Conservation (phyloP, 2,888 invertebrate species). For the Pilophorus perplexus region DNA sequence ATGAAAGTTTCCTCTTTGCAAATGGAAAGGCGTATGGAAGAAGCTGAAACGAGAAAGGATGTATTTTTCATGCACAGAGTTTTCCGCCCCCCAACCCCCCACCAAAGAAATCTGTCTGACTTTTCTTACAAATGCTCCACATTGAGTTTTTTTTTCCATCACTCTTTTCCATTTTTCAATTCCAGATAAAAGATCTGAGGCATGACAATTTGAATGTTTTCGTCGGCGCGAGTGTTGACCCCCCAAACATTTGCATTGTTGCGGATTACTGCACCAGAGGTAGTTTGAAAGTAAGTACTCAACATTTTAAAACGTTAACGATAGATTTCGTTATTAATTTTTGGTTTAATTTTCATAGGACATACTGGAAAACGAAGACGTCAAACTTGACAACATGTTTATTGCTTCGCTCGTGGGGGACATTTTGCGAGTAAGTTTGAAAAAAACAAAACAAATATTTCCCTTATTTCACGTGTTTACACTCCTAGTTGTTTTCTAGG, state of each 20-base stretch:
- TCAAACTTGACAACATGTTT: constrained; percentile 94
- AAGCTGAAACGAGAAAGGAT: no score
- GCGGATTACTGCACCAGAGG: constrained; percentile 88
- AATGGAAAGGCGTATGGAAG: no score
- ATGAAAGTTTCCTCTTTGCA: no score
- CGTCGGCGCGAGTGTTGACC: constrained; percentile 87
- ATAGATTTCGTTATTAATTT: neutral
- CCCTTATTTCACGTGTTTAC: no score
- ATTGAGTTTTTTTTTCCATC: neutral
- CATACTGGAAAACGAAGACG: constrained; percentile 90
- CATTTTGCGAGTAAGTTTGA: constrained; percentile 75
- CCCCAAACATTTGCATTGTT: constrained; percentile 84
- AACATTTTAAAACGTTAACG: neutral
- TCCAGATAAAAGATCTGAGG: constrained; percentile 80
- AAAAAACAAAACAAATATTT: no score
- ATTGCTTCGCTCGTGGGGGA: constrained; percentile 92
- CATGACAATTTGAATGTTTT: constrained; percentile 91
- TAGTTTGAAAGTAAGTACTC: constrained; percentile 72
- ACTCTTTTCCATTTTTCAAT: constrained; percentile 43
- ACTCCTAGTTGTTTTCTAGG: constrained; percentile 57
- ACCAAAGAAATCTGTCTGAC: no score
- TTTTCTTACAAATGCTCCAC: no score
- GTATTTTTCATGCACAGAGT: no score
- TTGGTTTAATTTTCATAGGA: constrained; percentile 59
- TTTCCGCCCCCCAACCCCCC: no score